Percentiles rank a stretch among this genome's conserved stretches.
These are phyloP conservation scores for Cacatua alba DNA, from an alignment of 2,113 vertebrate species.

Conservation along the genomic window DNA sequence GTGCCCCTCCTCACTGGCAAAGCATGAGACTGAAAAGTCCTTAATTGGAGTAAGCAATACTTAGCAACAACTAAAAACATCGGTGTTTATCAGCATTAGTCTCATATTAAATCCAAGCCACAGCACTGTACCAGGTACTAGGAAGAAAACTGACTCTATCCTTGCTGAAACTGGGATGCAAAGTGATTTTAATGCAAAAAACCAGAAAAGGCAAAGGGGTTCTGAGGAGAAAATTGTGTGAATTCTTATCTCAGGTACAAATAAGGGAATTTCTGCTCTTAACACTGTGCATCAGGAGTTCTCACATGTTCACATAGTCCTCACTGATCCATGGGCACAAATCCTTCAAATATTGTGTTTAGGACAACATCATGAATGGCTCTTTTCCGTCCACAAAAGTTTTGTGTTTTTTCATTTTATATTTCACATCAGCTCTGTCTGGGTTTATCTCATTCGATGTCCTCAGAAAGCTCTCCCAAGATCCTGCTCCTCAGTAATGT, in stretches of 20 bases:
- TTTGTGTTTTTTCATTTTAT: not conserved
- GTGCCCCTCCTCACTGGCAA: not conserved
- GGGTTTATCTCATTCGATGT: not conserved
- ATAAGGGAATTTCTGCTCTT: not conserved
- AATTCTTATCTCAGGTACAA: not conserved
- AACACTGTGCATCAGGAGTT: not conserved
- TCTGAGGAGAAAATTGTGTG: not conserved
- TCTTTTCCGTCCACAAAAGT: not conserved
- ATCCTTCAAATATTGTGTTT: not conserved
- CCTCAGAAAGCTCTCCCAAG: not conserved
- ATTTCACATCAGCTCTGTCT: not conserved
- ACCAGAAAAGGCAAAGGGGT: not conserved
- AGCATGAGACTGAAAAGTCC: not conserved
- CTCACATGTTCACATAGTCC: fast-evolving
- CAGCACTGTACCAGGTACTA: not conserved
- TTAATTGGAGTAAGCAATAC: not conserved
- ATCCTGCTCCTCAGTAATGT: not conserved
- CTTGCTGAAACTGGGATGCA: not conserved
- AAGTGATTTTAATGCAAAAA: not conserved
- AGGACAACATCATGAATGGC: not conserved
- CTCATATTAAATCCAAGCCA: not conserved
- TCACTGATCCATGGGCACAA: not conserved
- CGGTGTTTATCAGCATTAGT: not conserved
- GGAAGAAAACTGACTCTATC: not conserved
- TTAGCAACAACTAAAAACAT: not conserved